Evolutionary conservation across 2,888 invertebrate genomes (phyloP).

Genomic region (Syrista parreyssii): DNA sequence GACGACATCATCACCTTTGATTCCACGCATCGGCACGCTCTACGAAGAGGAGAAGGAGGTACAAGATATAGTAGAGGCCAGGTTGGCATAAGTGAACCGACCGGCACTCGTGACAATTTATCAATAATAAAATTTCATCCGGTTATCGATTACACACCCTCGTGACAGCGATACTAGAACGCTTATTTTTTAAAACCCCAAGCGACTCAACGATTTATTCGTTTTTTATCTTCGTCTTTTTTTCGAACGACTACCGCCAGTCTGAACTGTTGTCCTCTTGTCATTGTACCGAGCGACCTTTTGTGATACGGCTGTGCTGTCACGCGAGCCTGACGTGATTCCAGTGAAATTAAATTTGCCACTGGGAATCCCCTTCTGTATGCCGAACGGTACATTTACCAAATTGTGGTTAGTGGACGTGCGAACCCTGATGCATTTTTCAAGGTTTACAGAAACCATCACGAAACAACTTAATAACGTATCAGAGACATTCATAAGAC

Average conservation of each 20-base stretch:
- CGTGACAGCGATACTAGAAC: background rate
- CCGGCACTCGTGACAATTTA: background rate
- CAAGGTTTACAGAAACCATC: background rate
- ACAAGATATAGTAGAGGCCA: too few species aligned
- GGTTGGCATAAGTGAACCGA: background rate
- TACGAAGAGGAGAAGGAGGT: background rate
- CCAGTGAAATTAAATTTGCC: background rate
- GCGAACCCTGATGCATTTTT: background rate
- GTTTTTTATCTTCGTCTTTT: background rate
- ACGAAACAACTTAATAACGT: too few species aligned
- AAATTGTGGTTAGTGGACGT: background rate
- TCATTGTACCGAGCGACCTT: background rate
- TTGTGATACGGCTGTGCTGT: background rate
- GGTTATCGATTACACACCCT: background rate
- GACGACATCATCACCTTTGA: background rate
- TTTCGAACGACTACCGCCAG: background rate
- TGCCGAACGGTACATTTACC: background rate
- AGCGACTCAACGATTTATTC: background rate
- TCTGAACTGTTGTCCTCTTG: background rate
- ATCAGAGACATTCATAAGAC: background rate
- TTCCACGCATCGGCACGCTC: background rate
- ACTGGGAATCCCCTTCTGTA: background rate
- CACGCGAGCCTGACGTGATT: background rate
- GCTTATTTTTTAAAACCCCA: background rate
- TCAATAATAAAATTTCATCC: constrained; percentile 1